Evolutionary conservation across 2,888 invertebrate genomes (phyloP), one percentile per base, ranked within the genome.

Genomic region (Prenolepis imparis): DNA sequence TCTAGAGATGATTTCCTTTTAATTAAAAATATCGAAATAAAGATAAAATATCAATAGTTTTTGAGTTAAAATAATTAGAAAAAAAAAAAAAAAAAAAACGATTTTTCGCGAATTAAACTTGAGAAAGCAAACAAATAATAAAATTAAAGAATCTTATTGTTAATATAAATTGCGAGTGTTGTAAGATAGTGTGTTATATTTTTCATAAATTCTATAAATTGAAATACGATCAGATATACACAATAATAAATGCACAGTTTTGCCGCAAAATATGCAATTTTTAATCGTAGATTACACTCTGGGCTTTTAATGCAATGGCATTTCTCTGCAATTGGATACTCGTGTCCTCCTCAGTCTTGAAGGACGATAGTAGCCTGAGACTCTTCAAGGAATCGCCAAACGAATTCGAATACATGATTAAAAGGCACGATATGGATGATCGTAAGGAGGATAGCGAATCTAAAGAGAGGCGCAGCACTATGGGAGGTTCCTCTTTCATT

Each of bases 391-490:
- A 88, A 2, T 72, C 84, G 3, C 64, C 89, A 41, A 83, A 90
- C 36, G 92, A 92, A 12, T 89, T 93, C 28, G 93, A 93, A 48
- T 93, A 93, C 82, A 88, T 91, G 4, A 66, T 93, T 68, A 93
- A 93, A 63, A 91, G 93, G 12, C 84, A 91, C 52, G 88, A 81
- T 64, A 78, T 88, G 41, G 86, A 91, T 3, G 64, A 82, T 8
- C 86, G 68, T 1, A 57, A 78, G 1, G 91, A 91, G 12, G 91
- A 92, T 28, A 84, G 89, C 0, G 94, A 94, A 44, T 91, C 92
- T 0, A 93, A 93, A 52, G 94, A 94, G 66, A 91, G 93, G 44
- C 91, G 92, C 9, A 92, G 93, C 83, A 91, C 89, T 82, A 88
- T 90, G 85, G 93, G 28, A 28, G 28, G 93, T 4, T 91, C 93